These are phyloP conservation scores for Carassius auratus DNA, from an alignment of 2,113 vertebrate species.

Conservation along the genomic window DNA sequence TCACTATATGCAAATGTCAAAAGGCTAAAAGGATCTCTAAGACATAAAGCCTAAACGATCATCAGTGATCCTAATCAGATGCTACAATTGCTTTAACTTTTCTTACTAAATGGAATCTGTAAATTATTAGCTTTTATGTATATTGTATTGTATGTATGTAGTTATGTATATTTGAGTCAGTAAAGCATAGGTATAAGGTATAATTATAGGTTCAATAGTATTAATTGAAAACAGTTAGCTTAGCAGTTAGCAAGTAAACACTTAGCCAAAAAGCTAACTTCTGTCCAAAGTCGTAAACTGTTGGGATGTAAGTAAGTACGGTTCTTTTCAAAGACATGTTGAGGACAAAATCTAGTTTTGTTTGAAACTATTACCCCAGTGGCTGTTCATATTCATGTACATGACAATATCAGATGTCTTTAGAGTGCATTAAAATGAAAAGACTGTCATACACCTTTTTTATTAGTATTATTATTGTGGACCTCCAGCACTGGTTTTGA, in stretches of 20 bases:
- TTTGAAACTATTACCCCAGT: not conserved
- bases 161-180: not conserved
- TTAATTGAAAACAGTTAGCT: not conserved
- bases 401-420: not conserved
- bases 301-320: not conserved
- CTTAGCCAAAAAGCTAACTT: not conserved
- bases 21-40: too few relatives aligned
- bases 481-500: slow-evolving; percentile 7
- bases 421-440: not conserved
- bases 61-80: too few relatives aligned
- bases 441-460: not conserved
- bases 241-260: not conserved
- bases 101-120: not conserved
- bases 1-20: too few relatives aligned
- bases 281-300: not conserved
- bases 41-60: too few relatives aligned
- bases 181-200: too few relatives aligned
- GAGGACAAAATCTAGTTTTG: not conserved
- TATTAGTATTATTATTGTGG: not conserved
- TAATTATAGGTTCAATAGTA: not conserved
- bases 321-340: not conserved
- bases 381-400: not conserved
- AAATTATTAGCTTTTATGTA: not conserved
- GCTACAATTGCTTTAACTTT: too few relatives aligned
- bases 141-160: not conserved